A percentile compares a stretch with the other conserved stretches of the same genome.
phyloP scores from a whole-genome alignment of 2,888 invertebrate genomes.

The Lepidocyrtoides sp. region DNA sequence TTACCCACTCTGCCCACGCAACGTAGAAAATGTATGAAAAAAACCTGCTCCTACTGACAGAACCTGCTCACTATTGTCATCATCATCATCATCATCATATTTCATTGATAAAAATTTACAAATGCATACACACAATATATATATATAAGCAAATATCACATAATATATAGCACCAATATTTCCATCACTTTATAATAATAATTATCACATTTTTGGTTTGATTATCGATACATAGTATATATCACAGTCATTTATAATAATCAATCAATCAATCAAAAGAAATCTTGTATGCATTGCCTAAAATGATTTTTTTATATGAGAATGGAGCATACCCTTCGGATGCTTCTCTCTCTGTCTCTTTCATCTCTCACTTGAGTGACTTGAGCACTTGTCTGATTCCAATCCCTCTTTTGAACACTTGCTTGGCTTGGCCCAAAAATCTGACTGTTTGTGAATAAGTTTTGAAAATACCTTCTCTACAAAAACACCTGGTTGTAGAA shows the following conservation, averaged over 20 bases:
- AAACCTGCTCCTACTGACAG: constrained; percentile 16
- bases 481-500: background rate
- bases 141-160: constrained; percentile 27
- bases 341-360: constrained; percentile 38
- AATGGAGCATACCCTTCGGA: constrained; percentile 57
- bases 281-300: constrained; percentile 25
- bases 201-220: background rate
- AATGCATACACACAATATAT: constrained; percentile 34
- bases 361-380: constrained; percentile 42
- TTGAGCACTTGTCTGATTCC: constrained; percentile 1
- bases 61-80: constrained; percentile 47
- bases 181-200: background rate
- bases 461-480: background rate
- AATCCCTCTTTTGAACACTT: constrained; percentile 43
- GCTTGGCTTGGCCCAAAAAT: constrained; percentile 38
- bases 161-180: background rate
- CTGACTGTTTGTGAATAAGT: background rate
- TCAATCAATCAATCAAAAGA: background rate
- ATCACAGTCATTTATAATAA: constrained; percentile 13
- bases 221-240: background rate
- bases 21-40: background rate
- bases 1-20: background rate
- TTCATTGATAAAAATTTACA: too few species aligned
- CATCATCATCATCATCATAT: constrained; percentile 34
- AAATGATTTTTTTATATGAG: background rate